Evolutionary conservation across 2,888 invertebrate genomes (phyloP).

Genomic region (Dendrolimus houi): DNA sequence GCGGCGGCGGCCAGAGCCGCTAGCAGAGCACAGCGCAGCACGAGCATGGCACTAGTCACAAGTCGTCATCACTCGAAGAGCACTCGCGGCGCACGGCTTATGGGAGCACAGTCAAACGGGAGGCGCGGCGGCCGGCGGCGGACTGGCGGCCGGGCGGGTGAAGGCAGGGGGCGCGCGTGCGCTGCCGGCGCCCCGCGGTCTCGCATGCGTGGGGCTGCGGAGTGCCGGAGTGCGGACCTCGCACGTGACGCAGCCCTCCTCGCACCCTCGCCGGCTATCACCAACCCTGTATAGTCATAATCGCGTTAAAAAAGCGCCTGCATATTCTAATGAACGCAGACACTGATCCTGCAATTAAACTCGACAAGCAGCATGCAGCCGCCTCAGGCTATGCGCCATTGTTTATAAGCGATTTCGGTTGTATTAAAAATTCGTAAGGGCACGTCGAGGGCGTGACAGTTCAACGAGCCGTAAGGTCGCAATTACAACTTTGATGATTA

Average conservation of each 20-base stretch:
- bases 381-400: constrained; percentile 38
- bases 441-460: constrained; percentile 49
- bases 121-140: constrained; percentile 72
- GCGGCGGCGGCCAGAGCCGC: constrained; percentile 73
- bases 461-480: constrained; percentile 55
- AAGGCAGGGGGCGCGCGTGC: constrained; percentile 57
- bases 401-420: constrained; percentile 52
- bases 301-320: constrained; percentile 69
- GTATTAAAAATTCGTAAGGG: constrained; percentile 59
- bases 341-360: constrained; percentile 68
- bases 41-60: constrained; percentile 74
- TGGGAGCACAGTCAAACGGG: constrained; percentile 45
- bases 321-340: constrained; percentile 68
- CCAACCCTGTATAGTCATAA: constrained; percentile 68
- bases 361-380: constrained; percentile 42
- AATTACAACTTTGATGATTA: constrained; percentile 54
- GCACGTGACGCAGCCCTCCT: constrained; percentile 76
- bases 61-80: constrained; percentile 67
- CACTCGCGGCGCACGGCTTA: constrained; percentile 53
- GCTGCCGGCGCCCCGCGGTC: constrained; percentile 68
- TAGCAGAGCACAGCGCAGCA: constrained; percentile 66
- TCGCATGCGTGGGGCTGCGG: constrained; percentile 75
- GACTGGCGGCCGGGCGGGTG: constrained; percentile 69
- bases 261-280: constrained; percentile 48
- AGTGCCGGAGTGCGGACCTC: constrained; percentile 73